Conservation (phyloP, 2,888 invertebrate species). For the Dichetophora obliterata region DNA sequence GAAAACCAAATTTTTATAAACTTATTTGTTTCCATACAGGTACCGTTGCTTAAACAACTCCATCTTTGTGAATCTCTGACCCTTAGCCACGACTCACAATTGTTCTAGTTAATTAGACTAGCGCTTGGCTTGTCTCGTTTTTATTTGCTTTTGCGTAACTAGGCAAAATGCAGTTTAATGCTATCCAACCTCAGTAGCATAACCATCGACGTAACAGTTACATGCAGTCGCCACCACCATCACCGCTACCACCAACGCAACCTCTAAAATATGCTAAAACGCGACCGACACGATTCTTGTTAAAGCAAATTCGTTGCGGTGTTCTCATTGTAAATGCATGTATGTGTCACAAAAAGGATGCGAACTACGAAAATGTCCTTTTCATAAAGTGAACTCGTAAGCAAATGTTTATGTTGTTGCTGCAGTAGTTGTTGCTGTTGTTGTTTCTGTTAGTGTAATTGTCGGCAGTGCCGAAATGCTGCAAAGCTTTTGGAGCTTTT, state of each 20-base stretch:
- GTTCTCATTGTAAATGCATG: neutral
- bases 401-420: constrained; percentile 32
- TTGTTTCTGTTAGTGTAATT: neutral
- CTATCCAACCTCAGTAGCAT: neutral
- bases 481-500: constrained; percentile 37
- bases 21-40: no score
- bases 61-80: constrained; percentile 8
- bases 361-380: constrained; percentile 27
- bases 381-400: constrained; percentile 37
- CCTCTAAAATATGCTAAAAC: constrained; percentile 29
- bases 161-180: constrained; percentile 19
- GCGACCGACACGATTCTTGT: neutral
- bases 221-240: neutral
- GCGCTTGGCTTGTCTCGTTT: constrained; percentile 33
- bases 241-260: neutral
- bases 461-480: constrained; percentile 15
- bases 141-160: constrained; percentile 30
- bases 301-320: neutral
- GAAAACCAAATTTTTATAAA: no score
- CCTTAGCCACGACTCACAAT: neutral
- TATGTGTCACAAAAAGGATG: neutral
- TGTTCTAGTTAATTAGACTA: constrained; percentile 43
- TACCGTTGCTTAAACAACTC: no score
- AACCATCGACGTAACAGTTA: neutral
- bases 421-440: neutral